A percentile compares a stretch with the other conserved stretches of the same genome.
Conservation (phyloP, 2,888 invertebrate genomes). For the Yponomeuta cagnagella region DNA sequence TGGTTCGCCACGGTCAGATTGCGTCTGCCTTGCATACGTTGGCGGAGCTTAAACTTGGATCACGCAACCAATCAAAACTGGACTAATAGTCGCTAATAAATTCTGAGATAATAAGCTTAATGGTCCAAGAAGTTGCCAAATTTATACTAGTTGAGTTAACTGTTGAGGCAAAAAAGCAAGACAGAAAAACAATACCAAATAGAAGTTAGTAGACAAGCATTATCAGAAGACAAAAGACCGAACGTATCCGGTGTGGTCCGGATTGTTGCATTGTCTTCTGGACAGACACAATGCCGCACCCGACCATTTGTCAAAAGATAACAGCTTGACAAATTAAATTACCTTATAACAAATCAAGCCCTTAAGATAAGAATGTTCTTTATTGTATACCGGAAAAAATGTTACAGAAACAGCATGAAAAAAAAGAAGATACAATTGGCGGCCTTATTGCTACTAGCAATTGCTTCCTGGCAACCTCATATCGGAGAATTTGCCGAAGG, state of each 20-base stretch:
- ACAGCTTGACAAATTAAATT: conserved; percentile 39
- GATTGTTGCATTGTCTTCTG: conserved; percentile 41
- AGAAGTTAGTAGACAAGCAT: not conserved
- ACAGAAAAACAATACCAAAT: not conserved
- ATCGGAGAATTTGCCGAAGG: no score
- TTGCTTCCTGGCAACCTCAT: no score
- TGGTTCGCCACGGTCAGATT: conserved; percentile 58
- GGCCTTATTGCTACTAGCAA: no score
- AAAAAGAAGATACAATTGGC: no score
- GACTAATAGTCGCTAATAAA: conserved; percentile 2
- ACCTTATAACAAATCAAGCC: conserved; percentile 31
- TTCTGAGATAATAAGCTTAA: conserved; percentile 7
- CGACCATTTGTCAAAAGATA: conserved; percentile 41
- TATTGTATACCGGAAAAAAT: no score
- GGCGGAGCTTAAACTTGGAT: conserved; percentile 36
- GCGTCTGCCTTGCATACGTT: conserved; percentile 42
- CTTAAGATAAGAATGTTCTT: not conserved
- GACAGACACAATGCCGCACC: conserved; percentile 22
- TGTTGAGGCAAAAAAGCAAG: not conserved
- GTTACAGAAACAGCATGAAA: no score
- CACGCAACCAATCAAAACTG: conserved; percentile 37
- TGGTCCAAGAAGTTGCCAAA: not conserved
- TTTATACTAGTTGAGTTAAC: not conserved
- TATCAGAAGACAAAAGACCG: conserved; percentile 27
- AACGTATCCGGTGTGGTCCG: conserved; percentile 36